Evolutionary conservation across 2,797 vertebrate genomes (phyloP).

Genomic region (Fistularia commersonii): DNA sequence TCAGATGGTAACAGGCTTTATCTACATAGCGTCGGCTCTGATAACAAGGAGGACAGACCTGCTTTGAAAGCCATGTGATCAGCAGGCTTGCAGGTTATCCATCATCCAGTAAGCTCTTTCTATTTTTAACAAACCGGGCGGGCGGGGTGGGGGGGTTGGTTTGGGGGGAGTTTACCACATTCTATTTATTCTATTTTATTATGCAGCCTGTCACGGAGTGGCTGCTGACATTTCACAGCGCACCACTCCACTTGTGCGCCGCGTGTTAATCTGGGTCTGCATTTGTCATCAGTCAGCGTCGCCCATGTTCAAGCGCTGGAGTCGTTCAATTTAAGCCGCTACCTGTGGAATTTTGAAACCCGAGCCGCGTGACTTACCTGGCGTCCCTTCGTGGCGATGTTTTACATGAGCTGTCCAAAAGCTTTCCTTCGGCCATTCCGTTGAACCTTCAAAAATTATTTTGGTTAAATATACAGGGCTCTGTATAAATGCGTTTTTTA

Average conservation of each 20-base stretch:
- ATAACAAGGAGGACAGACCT: too few species aligned
- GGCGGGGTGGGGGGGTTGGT: too few species aligned
- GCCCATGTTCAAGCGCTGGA: constrained; percentile 5
- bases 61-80: too few species aligned
- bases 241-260: not conserved
- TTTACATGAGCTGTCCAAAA: constrained; percentile 31
- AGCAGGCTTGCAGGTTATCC: too few species aligned
- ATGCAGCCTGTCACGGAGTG: constrained; percentile 15
- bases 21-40: too few species aligned
- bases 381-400: constrained; percentile 37
- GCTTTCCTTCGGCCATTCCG: constrained; percentile 10
- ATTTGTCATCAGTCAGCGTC: constrained; percentile 31
- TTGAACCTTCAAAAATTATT: too few species aligned
- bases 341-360: constrained; percentile 43
- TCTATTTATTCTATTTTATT: not conserved
- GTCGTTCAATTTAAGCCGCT: constrained; percentile 44
- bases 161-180: too few species aligned
- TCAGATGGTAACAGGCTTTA: too few species aligned
- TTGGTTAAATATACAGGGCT: too few species aligned
- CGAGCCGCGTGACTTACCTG: constrained; percentile 14
- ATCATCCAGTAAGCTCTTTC: too few species aligned
- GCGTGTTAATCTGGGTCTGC: constrained; percentile 1
- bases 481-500: too few species aligned
- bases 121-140: too few species aligned
- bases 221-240: constrained; percentile 29